phyloP scores from a whole-genome alignment of 2,888 invertebrate species.

The Drosophila diplacantha region DNA sequence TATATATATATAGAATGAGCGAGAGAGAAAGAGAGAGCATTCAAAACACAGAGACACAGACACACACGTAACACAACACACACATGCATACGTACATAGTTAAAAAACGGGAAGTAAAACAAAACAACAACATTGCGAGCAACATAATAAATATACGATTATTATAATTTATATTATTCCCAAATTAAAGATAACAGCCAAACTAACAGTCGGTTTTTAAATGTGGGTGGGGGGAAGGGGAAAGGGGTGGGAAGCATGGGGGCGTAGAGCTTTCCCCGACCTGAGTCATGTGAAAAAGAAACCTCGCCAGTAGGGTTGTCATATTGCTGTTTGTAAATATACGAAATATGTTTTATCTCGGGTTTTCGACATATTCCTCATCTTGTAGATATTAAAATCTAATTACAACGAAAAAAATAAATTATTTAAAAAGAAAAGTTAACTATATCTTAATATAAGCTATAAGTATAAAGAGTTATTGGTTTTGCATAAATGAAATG shows the following conservation, averaged over 20 bases:
- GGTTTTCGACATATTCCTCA: not conserved
- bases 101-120: slow-evolving; percentile 63
- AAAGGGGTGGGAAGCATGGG: slow-evolving; percentile 12
- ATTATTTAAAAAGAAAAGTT: not conserved
- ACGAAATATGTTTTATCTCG: not conserved
- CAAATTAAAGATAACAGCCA: slow-evolving; percentile 73
- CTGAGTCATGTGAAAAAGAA: slow-evolving; percentile 42
- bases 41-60: slow-evolving; percentile 45
- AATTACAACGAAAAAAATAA: not conserved
- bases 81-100: slow-evolving; percentile 52
- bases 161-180: slow-evolving; percentile 76
- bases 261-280: slow-evolving; percentile 35
- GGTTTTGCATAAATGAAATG: not conserved
- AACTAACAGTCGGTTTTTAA: slow-evolving; percentile 49
- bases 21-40: slow-evolving; percentile 44
- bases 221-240: slow-evolving; percentile 8
- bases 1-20: slow-evolving; percentile 28
- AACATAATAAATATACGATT: slow-evolving; percentile 66
- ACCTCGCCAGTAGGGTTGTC: slow-evolving; percentile 9
- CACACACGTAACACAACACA: slow-evolving; percentile 38
- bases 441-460: not conserved
- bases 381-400: not conserved
- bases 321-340: not conserved
- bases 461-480: not conserved
- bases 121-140: slow-evolving; percentile 64